phyloP scores from a whole-genome alignment of 2,888 invertebrate species.

The Crematogaster levior region DNA sequence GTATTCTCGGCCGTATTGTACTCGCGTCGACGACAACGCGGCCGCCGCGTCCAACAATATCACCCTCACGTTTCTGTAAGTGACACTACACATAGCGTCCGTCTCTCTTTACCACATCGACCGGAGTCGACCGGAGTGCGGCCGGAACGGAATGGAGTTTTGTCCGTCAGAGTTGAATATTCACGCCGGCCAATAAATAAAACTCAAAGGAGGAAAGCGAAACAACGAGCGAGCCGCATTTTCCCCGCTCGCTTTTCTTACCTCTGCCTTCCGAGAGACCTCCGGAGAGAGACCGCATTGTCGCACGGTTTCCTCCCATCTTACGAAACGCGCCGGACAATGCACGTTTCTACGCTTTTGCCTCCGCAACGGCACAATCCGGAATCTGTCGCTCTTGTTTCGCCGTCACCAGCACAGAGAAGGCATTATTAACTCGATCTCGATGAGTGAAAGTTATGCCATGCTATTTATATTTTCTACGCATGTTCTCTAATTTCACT shows the following conservation, averaged over 20 bases:
- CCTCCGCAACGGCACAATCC: constrained; percentile 71
- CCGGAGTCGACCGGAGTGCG: constrained; percentile 29
- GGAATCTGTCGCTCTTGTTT: constrained; percentile 43
- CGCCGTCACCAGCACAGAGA: background rate
- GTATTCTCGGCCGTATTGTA: constrained; percentile 76
- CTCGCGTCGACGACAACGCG: constrained; percentile 67
- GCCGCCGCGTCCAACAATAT: constrained; percentile 61
- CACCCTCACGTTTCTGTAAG: constrained; percentile 65
- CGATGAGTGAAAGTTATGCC: constrained; percentile 33
- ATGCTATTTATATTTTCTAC: constrained; percentile 11
- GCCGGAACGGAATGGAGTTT: constrained; percentile 60
- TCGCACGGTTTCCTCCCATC: constrained; percentile 73
- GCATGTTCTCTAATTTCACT: constrained; percentile 3
- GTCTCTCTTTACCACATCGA: constrained; percentile 15
- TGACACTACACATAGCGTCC: constrained; percentile 60
- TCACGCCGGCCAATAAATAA: constrained; percentile 79
- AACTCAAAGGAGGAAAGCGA: constrained; percentile 71
- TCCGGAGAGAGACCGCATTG: constrained; percentile 63
- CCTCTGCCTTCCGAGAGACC: constrained; percentile 9
- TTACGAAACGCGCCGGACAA: constrained; percentile 70
- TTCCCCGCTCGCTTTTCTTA: constrained; percentile 64
- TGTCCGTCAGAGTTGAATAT: constrained; percentile 76
- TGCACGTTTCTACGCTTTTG: constrained; percentile 68
- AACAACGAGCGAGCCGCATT: constrained; percentile 71
- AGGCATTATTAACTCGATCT: constrained; percentile 26